Base-by-base conservation (phyloP, 2,888 invertebrate genomes). In the Ferdinandea cuprea region DNA sequence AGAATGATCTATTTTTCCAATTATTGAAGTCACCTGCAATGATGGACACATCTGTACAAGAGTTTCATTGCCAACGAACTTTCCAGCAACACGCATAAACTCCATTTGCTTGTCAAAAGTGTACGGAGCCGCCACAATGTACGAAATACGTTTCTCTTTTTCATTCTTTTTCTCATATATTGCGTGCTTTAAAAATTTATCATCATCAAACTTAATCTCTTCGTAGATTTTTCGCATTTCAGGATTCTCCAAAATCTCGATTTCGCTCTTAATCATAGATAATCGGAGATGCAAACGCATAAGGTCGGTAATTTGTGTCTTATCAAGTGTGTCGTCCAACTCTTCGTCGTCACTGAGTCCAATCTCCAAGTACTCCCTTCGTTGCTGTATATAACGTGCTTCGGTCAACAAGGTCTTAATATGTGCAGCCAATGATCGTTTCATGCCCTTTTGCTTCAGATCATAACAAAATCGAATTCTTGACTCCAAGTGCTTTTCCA, bases 221-320 rank as follows among this genome's bases (percentile, higher is more conserved):
- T 89, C 88, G 71, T 88, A 90, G 40, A 93, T 91, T n/a, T 91
- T 91, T 59, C 93, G 89, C 89, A 93, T 91, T 21, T 92, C 89
- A 0, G 93, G 93, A 89, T 93, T 93, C 86, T 94, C 93, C 0
- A 93, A 87, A 15, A 93, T 90, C 78, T 93, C 93, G 84, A 94
- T 91, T 85, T 94, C 93, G 37, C 91, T 92, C 79, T 92, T 92
- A 37, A 94, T 93, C 87, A 93, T 92, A 35, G 92, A 90, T 73
- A 94, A 86, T 3, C 93, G 90, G 32, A 93, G 90, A 86, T 93
- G 93, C 0, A 93, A 88, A 77, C 92, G 91, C 91, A 93, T 91
- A 2, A 93, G 87, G 69, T 90, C 91, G 52, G 92, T 91, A 0
- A 93, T 89, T 87, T 86, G 89, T 81, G 78, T 90, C 87, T 85